Base-by-base conservation (phyloP, 2,113 vertebrate genomes). In the Synodontis membranacea region DNA sequence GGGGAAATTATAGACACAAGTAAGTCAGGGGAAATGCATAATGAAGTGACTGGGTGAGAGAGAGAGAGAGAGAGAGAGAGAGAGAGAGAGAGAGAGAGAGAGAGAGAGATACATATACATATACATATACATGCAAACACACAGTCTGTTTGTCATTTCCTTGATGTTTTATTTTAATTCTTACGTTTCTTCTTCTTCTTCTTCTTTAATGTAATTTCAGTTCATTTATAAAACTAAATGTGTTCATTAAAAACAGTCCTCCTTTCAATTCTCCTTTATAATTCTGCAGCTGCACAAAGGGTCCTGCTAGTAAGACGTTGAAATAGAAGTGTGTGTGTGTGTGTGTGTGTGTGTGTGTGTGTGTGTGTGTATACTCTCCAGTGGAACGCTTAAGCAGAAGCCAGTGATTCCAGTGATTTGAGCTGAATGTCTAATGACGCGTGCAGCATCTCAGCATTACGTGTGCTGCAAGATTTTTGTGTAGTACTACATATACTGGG, bases 401-500 rank as follows among this genome's bases (percentile, higher is more conserved):
- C n/a, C n/a, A n/a, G n/a, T n/a, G n/a, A n/a, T n/a, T 92, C 90
- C 92, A 94, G 92, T 92, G 92, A 93, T 93, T 92, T 92, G 91
- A 92, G 92, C 91, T 93, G 87, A 92, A 93, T 90, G 89, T 92
- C 92, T 93, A 58, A 23, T 54, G 37, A 42, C 28, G 52, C 54
- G 39, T 58, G 14, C 54, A 60, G 14, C 34, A 60, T 60, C 48
- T 56, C 31, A 21, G 34, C 6, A 60, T 81, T 58, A 12, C 37
- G 25, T 58, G 23, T 44, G 14, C 23, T n/a, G n/a, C 72, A 58
- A 50, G 28, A 79, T 79, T 54, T 23, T 14, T 34, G 37, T 17
- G 6, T 28, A 39, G 34, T 58, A 42, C 34, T 39, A 58, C 34
- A 54, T 39, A 23, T 14, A 25, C 25, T 39, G 4, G 12, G 23